Percentiles rank a stretch among this genome's conserved stretches.
Evolutionary conservation across 1,140 invertebrate genomes (phyloP).

Genomic region (Galendromus occidentalis): DNA sequence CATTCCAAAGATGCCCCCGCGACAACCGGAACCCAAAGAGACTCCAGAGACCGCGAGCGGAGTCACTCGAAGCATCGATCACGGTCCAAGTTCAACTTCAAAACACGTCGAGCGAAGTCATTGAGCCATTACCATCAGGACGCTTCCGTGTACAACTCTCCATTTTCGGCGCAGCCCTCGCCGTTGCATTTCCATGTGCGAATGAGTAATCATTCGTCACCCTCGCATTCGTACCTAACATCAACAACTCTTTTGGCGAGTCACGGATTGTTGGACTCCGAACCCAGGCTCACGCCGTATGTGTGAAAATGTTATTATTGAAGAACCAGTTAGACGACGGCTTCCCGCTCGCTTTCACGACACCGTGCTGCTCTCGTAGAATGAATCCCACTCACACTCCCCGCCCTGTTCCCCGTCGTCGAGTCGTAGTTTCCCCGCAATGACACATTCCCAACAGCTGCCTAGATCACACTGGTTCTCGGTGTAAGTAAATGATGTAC

Average conservation of each 20-base stretch:
- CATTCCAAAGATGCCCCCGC: not conserved
- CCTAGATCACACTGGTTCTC: no score
- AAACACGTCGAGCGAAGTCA: not conserved
- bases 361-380: no score
- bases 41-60: not conserved
- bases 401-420: no score
- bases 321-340: no score
- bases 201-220: constrained; percentile 8
- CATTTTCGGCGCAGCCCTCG: not conserved
- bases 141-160: constrained; percentile 4
- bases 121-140: not conserved
- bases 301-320: not conserved
- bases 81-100: constrained; percentile 8
- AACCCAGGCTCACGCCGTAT: not conserved
- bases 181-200: constrained; percentile 7
- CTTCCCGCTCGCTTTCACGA: no score
- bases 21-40: not conserved
- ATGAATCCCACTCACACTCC: no score
- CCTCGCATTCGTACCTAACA: not conserved
- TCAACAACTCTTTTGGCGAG: constrained; percentile 2
- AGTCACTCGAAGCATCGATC: no score
- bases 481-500: no score
- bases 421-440: no score
- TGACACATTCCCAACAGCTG: no score
- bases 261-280: not conserved